Base-by-base conservation (phyloP, 2,113 vertebrate genomes). In the Microcebus tavaratra region DNA sequence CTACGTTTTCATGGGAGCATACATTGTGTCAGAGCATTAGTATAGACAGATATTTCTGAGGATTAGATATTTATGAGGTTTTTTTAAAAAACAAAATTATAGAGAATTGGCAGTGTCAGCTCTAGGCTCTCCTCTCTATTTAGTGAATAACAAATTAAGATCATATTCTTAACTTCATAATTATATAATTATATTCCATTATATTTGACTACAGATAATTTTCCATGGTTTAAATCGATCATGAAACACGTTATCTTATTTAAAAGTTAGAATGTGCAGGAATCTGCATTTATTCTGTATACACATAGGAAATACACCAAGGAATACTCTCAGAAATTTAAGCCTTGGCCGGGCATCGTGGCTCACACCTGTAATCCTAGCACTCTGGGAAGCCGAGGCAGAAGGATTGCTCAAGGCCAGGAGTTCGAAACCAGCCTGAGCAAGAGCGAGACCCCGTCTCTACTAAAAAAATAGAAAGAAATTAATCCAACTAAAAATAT, bases 111-210 rank as follows among this genome's bases (percentile, higher is more conserved):
- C 70, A 31, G 55, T 61, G 31, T 81, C 17, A 55, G 25, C 25
- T 55, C 39, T 1, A 93, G 31, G 42, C 18, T 65, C 8, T 96
- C 18, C 87, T 90, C 42, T 85, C 9, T 61, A 85, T 53, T 84
- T 81, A 82, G 48, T 68, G 92, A 96, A 79, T 75, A 91, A 90
- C 18, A 96, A 13, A 92, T 81, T 55, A 67, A 5, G 11, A 76
- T 78, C 29, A 18, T 23, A 29, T 90, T 72, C 39, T 85, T 83
- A 91, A 85, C n/a, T 50, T 96, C n/a, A 96, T 39, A 75, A 91
- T 36, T 93, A 4, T 80, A 31, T 76, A 12, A 50, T 88, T 95
- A 86, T 59, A 91, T 78, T 78, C 48, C 21, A 50, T 90, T 92
- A 88, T 70, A 50, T 39, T 78, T 82, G 76, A 80, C 7, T 67